A percentile compares a stretch with the other conserved stretches of the same genome.
Evolutionary conservation across 2,888 invertebrate genomes (phyloP).

Genomic region (Saturnia japonica): DNA sequence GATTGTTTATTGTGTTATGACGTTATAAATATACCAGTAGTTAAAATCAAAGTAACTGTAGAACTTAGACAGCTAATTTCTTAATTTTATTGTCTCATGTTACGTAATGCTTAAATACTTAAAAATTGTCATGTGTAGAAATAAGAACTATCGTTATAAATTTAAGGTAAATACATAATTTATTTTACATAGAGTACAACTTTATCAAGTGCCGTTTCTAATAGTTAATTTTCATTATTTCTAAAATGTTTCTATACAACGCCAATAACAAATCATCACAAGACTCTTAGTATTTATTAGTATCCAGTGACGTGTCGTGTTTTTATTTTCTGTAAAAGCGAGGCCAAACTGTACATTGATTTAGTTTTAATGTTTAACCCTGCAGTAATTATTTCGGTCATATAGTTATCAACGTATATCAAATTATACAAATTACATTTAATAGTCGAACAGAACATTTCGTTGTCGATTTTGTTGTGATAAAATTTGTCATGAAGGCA

Average conservation of each 20-base stretch:
- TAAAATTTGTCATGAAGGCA: neutral
- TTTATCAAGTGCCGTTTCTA: neutral
- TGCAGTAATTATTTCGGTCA: neutral
- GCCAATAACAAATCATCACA: conserved; percentile 44
- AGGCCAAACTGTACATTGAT: conserved; percentile 36
- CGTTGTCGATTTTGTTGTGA: neutral
- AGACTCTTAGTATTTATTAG: conserved; percentile 47
- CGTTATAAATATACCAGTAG: neutral
- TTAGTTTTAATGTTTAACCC: conserved; percentile 12
- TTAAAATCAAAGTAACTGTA: neutral
- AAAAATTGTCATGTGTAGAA: neutral
- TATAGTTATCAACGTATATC: neutral
- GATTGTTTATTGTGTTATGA: neutral
- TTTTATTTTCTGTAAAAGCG: conserved; percentile 37
- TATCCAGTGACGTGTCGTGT: conserved; percentile 56
- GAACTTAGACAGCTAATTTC: neutral
- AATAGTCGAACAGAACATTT: neutral
- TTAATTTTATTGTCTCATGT: neutral
- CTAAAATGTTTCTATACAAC: conserved; percentile 25
- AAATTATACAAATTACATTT: conserved; percentile 6
- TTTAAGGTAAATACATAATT: neutral
- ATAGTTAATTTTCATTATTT: neutral
- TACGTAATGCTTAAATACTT: neutral
- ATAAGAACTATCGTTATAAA: neutral
- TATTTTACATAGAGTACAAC: neutral